A percentile compares a stretch with the other conserved stretches of the same genome.
These are phyloP conservation scores for Balanococcus diminutus DNA, from an alignment of 2,888 invertebrate genomes.

Conservation along the genomic window DNA sequence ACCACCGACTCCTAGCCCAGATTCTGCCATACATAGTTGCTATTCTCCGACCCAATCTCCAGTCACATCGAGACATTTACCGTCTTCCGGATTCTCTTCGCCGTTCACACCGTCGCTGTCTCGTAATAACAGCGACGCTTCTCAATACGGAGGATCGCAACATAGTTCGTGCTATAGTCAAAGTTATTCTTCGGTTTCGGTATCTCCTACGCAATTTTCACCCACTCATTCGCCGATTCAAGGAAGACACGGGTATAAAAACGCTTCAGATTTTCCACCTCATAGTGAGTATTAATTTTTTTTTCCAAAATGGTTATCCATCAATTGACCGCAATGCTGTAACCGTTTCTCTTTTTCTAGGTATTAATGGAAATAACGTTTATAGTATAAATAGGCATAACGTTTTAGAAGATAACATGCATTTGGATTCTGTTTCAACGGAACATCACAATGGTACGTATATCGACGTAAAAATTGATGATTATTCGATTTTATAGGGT, in stretches of 20 bases:
- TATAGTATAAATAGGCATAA: constrained; percentile 53
- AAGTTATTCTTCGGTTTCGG: constrained; percentile 67
- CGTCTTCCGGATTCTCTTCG: constrained; percentile 64
- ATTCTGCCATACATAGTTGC: constrained; percentile 87
- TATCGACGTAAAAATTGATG: not conserved
- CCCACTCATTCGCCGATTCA: constrained; percentile 90
- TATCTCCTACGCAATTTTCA: constrained; percentile 69
- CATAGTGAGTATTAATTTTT: constrained; percentile 44
- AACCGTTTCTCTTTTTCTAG: constrained; percentile 47
- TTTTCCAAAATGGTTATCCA: too few species aligned
- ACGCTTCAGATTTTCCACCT: constrained; percentile 47
- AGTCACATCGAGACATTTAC: constrained; percentile 78
- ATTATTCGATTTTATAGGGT: not conserved
- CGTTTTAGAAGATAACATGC: constrained; percentile 56
- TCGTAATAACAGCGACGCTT: constrained; percentile 89
- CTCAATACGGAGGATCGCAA: constrained; percentile 81
- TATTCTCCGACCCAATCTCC: constrained; percentile 87
- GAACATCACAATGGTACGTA: constrained; percentile 26
- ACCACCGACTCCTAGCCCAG: constrained; percentile 83
- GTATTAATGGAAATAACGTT: constrained; percentile 53
- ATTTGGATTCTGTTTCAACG: constrained; percentile 42
- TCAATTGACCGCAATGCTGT: too few species aligned
- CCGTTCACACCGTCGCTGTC: constrained; percentile 81
- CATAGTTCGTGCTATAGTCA: constrained; percentile 60
- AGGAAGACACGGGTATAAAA: constrained; percentile 59